Base-by-base conservation (phyloP, 2,797 vertebrate genomes). In the Moxostoma hubbsi region DNA sequence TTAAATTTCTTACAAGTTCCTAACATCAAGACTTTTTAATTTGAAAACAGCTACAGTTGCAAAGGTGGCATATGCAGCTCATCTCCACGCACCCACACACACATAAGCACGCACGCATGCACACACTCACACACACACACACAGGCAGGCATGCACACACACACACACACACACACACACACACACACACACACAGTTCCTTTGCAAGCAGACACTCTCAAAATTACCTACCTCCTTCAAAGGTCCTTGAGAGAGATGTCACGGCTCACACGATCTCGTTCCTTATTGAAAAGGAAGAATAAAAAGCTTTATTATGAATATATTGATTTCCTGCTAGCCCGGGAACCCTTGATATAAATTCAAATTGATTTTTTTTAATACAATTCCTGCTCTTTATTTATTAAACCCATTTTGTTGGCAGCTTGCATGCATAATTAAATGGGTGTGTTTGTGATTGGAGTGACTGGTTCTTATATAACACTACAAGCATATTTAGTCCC, bases 311-410 rank as follows among this genome's bases (percentile, higher is more conserved):
- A 89, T 90, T 89, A 90, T 88, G 89, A 87, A 89, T 86, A 59
- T 83, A 93, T 93, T 87, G 93, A 93, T 93, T 92, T 93, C 85
- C 88, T 90, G 90, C 88, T 89, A 83, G 57, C 69, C 79, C 63
- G 85, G 86, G 80, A 84, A 86, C 80, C 80, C 75, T 68, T 87
- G 88, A 87, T 91, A 92, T 90, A 80, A 90, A 90, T 89, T 89
- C 64, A 79, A 91, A 93, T 93, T 87, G 92, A 93, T 92, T 83
- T 86, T 84, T 89, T 87, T 66, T 9, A 84, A 90, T 88, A 91
- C 84, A 90, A 88, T 86, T 84, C 87, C 82, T 86, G 61, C 77
- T 84, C 83, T 88, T 90, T 89, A 89, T 90, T 87, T 88, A 90
- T 90, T 87, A 87, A 89, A 86, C 81, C 75, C 58, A 77, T 84